phyloP scores from a whole-genome alignment of 2,113 vertebrate genomes.

The Montifringilla adamsi region DNA sequence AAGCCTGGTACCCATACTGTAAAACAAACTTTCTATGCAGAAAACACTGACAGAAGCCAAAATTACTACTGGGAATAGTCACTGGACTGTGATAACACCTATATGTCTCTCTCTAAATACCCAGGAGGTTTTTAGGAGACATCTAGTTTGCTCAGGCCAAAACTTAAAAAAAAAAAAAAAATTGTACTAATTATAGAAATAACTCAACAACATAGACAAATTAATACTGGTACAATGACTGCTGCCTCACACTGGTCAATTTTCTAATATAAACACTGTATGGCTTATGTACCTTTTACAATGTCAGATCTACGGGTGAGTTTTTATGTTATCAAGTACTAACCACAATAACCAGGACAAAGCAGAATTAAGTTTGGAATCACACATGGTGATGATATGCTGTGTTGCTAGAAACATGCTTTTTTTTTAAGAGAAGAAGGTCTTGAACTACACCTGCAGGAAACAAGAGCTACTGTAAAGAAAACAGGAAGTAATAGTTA shows the following conservation, averaged over 20 bases:
- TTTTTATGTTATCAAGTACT: background rate
- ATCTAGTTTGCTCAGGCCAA: background rate
- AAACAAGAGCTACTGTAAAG: background rate
- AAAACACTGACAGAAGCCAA: background rate
- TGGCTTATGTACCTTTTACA: background rate
- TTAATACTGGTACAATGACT: accelerated
- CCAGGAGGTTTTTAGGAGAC: background rate
- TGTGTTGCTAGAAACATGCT: background rate
- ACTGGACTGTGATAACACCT: background rate
- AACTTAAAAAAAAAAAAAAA: background rate
- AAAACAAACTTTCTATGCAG: background rate
- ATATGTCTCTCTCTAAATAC: background rate
- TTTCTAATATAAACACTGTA: background rate
- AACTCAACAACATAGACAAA: background rate
- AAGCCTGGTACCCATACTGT: background rate
- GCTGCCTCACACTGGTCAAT: background rate
- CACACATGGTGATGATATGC: background rate
- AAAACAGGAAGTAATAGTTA: background rate
- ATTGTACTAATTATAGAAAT: background rate
- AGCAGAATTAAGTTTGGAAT: background rate
- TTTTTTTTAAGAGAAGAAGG: background rate
- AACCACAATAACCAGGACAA: background rate
- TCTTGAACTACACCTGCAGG: background rate
- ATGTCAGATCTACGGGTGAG: background rate
- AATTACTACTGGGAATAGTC: background rate